A percentile compares a stretch with the other conserved stretches of the same genome.
Conservation (phyloP, 2,888 invertebrate genomes). For the Belgica antarctica region DNA sequence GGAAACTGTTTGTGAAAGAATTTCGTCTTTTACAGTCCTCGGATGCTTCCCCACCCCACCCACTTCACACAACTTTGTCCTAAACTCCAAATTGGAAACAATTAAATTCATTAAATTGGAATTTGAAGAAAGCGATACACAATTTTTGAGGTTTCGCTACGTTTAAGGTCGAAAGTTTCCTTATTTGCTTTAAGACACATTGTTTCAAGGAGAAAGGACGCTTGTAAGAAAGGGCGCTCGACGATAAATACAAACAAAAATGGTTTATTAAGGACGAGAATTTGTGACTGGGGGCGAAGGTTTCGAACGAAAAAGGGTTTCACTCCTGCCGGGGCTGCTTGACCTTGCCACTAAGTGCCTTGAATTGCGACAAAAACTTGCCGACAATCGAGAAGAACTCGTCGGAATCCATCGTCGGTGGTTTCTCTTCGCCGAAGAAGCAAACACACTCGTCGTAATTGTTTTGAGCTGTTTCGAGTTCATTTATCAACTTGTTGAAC, state of each 20-base stretch:
- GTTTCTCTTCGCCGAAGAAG: conserved; percentile 26
- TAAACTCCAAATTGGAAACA: conserved; percentile 17
- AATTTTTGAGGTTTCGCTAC: conserved; percentile 21
- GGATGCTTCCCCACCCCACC: not conserved
- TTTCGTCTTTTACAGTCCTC: conserved; percentile 1
- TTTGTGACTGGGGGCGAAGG: not conserved
- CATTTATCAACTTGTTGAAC: conserved; percentile 38
- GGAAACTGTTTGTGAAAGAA: conserved; percentile 29
- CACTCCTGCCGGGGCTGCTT: not conserved
- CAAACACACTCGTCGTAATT: conserved; percentile 27
- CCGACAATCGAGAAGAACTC: conserved; percentile 24
- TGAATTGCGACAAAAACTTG: conserved; percentile 28
- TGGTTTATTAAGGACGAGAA: not conserved
- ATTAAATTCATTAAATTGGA: conserved; percentile 33
- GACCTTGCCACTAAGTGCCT: conserved; percentile 23
- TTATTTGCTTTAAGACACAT: not conserved
- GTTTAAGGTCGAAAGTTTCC: not conserved
- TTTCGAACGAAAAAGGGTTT: not conserved
- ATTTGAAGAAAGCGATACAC: conserved; percentile 31
- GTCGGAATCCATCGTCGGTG: conserved; percentile 20
- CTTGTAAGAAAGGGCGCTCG: too few species aligned
- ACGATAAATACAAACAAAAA: not conserved
- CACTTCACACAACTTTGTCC: conserved; percentile 16
- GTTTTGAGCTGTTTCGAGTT: conserved; percentile 11
- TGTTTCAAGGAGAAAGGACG: not conserved